Evolutionary conservation across 2,797 vertebrate species (phyloP).

Genomic region (Schizopygopsis malacanthus): DNA sequence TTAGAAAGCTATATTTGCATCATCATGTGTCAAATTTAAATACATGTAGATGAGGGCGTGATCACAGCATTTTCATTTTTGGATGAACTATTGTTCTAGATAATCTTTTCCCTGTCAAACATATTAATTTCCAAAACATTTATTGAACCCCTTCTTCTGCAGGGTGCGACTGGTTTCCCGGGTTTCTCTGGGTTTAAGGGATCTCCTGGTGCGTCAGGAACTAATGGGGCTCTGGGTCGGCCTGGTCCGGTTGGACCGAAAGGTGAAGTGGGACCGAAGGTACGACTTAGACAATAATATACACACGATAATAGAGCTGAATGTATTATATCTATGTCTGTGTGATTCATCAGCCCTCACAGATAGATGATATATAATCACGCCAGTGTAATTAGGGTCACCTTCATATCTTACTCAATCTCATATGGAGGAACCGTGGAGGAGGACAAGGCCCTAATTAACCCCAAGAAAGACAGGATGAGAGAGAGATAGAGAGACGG

Average conservation of each 20-base stretch:
- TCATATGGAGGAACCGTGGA: constrained; percentile 57
- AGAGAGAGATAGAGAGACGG: constrained; percentile 11
- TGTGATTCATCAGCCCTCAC: constrained; percentile 32
- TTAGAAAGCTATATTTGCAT: neutral
- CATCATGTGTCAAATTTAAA: neutral
- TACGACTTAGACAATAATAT: constrained; percentile 57
- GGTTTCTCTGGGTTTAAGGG: constrained; percentile 90
- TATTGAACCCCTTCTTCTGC: constrained; percentile 13
- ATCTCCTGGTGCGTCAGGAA: constrained; percentile 77
- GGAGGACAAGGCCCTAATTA: constrained; percentile 67
- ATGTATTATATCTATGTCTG: neutral
- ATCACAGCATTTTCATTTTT: neutral
- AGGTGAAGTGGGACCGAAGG: constrained; percentile 82
- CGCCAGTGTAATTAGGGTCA: constrained; percentile 68
- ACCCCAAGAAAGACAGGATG: constrained; percentile 21
- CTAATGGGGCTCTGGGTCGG: constrained; percentile 73
- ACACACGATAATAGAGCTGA: neutral
- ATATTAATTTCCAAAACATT: neutral
- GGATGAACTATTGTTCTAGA: neutral
- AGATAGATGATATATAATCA: constrained; percentile 39
- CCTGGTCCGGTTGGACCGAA: constrained; percentile 75
- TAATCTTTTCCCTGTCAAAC: neutral
- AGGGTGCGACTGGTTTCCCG: constrained; percentile 84
- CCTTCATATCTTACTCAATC: constrained; percentile 56
- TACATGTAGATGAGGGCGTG: neutral